Evolutionary conservation across 2,888 invertebrate species (phyloP).

Genomic region (Dusona sp.): DNA sequence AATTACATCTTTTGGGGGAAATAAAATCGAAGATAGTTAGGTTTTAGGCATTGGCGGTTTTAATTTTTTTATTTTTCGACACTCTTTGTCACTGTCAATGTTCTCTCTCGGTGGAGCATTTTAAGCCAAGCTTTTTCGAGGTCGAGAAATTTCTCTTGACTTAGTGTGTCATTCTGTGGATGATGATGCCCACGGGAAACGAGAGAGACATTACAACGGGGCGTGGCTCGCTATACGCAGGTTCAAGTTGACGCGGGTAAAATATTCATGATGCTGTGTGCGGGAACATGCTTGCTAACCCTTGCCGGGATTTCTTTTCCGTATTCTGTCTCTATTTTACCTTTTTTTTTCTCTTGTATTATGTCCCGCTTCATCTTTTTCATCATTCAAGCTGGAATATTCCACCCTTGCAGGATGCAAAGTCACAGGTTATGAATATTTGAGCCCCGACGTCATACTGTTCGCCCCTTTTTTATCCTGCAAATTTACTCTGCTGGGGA

Average conservation of each 20-base stretch:
- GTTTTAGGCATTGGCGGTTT: neutral
- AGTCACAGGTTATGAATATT: neutral
- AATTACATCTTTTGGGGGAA: neutral
- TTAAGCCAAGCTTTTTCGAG: constrained; percentile 41
- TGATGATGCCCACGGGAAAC: constrained; percentile 41
- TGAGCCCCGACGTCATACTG: constrained; percentile 22
- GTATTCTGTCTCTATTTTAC: neutral
- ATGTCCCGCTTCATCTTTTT: neutral
- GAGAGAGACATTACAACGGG: constrained; percentile 14
- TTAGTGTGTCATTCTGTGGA: constrained; percentile 4
- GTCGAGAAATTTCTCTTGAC: constrained; percentile 40
- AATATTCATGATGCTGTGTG: constrained; percentile 55
- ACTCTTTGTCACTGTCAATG: constrained; percentile 9
- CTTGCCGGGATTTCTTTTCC: constrained; percentile 43
- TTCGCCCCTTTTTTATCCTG: neutral
- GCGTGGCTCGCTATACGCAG: constrained; percentile 37
- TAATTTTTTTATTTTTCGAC: neutral
- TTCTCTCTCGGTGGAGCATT: constrained; percentile 39
- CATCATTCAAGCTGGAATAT: constrained; percentile 17
- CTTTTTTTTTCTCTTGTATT: neutral
- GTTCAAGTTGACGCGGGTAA: constrained; percentile 52
- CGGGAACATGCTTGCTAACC: constrained; percentile 30
- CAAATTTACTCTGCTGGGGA: constrained; percentile 24
- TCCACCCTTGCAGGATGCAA: constrained; percentile 12
- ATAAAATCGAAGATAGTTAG: neutral